A percentile compares a stretch with the other conserved stretches of the same genome.
These are phyloP conservation scores for Glaucopsyche alexis DNA, from an alignment of 2,888 invertebrate genomes.

Conservation along the genomic window DNA sequence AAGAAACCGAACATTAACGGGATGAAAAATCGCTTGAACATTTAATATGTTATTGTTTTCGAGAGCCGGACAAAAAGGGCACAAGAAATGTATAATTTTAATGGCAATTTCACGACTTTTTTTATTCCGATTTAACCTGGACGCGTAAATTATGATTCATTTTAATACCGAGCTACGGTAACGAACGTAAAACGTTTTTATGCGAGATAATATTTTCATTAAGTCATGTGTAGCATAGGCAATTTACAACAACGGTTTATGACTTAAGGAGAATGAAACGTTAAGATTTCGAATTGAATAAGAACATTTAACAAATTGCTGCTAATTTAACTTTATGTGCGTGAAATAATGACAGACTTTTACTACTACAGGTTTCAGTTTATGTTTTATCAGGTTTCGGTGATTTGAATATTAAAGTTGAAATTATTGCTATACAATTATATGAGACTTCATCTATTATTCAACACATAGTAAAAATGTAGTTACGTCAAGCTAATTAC, in stretches of 20 bases:
- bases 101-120: conserved; percentile 70
- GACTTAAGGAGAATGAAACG: conserved; percentile 56
- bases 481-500: too few relatives aligned
- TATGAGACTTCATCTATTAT: too few relatives aligned
- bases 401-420: too few relatives aligned
- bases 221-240: conserved; percentile 64
- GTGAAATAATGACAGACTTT: neutral
- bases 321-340: neutral
- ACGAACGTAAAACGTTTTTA: conserved; percentile 74
- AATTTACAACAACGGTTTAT: conserved; percentile 66
- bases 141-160: conserved; percentile 77
- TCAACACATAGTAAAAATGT: too few relatives aligned
- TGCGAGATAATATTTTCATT: conserved; percentile 75
- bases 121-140: conserved; percentile 63
- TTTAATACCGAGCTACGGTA: conserved; percentile 72
- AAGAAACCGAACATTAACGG: conserved; percentile 52
- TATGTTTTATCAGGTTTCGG: too few relatives aligned
- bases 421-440: too few relatives aligned
- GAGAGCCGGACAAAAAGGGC: conserved; percentile 45
- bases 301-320: neutral
- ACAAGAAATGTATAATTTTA: conserved; percentile 65
- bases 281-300: conserved; percentile 31
- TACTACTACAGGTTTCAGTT: neutral
- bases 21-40: conserved; percentile 64
- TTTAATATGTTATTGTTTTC: conserved; percentile 65